Evolutionary conservation across 2,113 vertebrate species (phyloP).

Genomic region (Carassius auratus): DNA sequence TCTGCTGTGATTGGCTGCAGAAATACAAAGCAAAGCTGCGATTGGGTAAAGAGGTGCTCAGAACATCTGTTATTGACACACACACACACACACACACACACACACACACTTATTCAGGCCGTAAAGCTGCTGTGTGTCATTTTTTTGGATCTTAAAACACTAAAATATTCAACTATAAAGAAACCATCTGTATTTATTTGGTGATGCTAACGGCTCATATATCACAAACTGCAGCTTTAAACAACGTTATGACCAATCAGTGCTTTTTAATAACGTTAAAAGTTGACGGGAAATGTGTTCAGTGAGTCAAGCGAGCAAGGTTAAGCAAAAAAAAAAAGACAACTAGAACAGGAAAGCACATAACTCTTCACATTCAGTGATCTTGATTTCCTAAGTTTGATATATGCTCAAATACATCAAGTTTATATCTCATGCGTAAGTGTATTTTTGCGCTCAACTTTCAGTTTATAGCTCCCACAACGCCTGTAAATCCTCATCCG

Average conservation of each 20-base stretch:
- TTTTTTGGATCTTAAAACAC: neutral
- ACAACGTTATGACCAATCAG: neutral
- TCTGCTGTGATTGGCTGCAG: conserved; percentile 7
- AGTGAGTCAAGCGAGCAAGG: conserved; percentile 20
- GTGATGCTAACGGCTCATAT: neutral
- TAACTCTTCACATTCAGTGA: conserved; percentile 26
- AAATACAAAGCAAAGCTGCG: neutral
- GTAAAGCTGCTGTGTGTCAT: neutral
- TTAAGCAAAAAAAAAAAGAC: conserved; percentile 21
- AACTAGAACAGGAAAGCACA: conserved; percentile 28
- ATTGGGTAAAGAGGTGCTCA: neutral
- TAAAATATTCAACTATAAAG: conserved; percentile 1
- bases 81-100: neutral
- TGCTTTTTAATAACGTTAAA: conserved; percentile 14
- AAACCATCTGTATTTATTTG: neutral
- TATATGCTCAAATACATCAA: conserved; percentile 28
- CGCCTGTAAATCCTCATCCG: conserved; percentile 24
- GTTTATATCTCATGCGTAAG: conserved; percentile 22
- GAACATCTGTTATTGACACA: neutral
- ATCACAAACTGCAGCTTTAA: conserved; percentile 8
- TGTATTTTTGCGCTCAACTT: conserved; percentile 38
- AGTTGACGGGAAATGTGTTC: conserved; percentile 23
- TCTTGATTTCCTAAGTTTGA: conserved; percentile 15
- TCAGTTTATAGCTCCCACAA: conserved; percentile 42
- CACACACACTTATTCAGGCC: neutral